phyloP scores from a whole-genome alignment of 1,140 invertebrate genomes.

The Trichoplusia ni region DNA sequence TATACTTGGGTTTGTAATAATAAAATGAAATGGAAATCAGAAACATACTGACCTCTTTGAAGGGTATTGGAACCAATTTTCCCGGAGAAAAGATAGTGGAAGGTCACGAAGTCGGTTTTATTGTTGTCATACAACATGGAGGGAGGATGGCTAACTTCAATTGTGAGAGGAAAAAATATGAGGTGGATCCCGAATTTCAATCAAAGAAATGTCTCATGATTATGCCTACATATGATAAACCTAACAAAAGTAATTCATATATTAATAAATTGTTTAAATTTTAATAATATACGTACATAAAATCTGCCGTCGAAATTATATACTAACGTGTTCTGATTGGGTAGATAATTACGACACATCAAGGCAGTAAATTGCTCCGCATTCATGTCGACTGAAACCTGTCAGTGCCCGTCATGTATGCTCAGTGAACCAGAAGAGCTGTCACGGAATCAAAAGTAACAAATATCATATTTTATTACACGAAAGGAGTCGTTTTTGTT shows the following conservation, averaged over 20 bases:
- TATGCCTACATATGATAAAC: too few species aligned
- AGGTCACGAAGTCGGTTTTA: conserved; percentile 39
- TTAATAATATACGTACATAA: too few species aligned
- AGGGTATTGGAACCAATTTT: conserved; percentile 46
- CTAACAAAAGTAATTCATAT: too few species aligned
- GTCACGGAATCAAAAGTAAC: conserved; percentile 1
- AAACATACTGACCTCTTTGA: conserved; percentile 51
- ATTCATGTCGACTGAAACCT: background rate
- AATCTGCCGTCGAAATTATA: too few species aligned
- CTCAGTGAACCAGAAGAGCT: background rate
- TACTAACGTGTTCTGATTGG: too few species aligned
- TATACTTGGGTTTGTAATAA: conserved; percentile 41
- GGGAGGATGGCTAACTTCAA: too few species aligned
- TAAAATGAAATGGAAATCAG: conserved; percentile 53
- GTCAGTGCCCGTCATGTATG: background rate
- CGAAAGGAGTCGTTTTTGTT: background rate
- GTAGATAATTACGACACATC: background rate
- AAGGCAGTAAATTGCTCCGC: background rate
- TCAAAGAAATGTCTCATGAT: background rate
- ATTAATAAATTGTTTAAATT: too few species aligned
- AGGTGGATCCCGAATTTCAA: background rate
- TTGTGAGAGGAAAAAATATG: too few species aligned
- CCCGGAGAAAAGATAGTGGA: conserved; percentile 33
- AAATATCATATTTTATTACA: background rate
- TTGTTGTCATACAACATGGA: conserved; percentile 32